Evolutionary conservation across 2,888 invertebrate species (phyloP).

Genomic region (Sminthurides aquaticus): DNA sequence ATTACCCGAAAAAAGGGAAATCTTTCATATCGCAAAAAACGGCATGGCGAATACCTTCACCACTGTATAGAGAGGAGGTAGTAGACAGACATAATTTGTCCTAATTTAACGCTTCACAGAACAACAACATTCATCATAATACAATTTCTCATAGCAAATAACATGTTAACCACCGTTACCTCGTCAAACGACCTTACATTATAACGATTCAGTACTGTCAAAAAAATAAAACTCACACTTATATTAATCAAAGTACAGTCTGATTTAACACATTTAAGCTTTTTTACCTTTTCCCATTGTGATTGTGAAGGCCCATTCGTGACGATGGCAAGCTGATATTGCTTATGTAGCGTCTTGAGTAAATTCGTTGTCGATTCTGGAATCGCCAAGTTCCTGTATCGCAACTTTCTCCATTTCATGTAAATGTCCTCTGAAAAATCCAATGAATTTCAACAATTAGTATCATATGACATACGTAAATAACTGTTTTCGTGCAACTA

Average conservation of each 20-base stretch:
- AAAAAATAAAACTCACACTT: slow-evolving; percentile 1
- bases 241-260: neutral
- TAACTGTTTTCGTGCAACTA: slow-evolving; percentile 14
- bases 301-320: slow-evolving; percentile 79
- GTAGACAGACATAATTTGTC: too few species aligned
- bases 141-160: neutral
- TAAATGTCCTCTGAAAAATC: slow-evolving; percentile 59
- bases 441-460: neutral
- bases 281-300: slow-evolving; percentile 76
- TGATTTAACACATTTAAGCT: neutral
- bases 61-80: too few species aligned
- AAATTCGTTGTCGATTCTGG: slow-evolving; percentile 62
- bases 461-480: too few species aligned
- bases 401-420: slow-evolving; percentile 67
- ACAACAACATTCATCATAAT: neutral
- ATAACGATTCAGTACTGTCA: neutral
- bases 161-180: neutral
- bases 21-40: neutral
- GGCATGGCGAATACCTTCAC: neutral
- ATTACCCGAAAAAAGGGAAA: neutral
- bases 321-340: slow-evolving; percentile 70
- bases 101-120: too few species aligned
- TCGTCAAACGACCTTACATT: neutral
- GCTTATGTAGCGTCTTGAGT: slow-evolving; percentile 58
- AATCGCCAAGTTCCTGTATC: slow-evolving; percentile 67